phyloP scores from a whole-genome alignment of 2,888 invertebrate species.

The Drosophila anomalata region DNA sequence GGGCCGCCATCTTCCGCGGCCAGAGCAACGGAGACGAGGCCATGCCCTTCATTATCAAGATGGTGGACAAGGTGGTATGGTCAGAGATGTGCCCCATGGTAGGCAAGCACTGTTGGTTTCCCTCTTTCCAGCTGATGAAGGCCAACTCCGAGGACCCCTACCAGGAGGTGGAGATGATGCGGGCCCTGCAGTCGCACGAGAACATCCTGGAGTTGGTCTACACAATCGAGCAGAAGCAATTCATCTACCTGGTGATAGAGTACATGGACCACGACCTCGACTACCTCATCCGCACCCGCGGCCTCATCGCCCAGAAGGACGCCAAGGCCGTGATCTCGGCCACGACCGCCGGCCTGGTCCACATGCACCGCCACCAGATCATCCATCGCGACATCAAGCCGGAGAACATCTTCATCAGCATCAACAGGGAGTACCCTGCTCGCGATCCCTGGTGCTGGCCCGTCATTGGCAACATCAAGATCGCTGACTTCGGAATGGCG shows the following conservation, averaged over 20 bases:
- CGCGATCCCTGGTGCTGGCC: background rate
- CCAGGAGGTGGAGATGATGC: background rate
- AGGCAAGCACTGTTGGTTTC: background rate
- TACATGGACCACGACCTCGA: background rate
- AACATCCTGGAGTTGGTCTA: background rate
- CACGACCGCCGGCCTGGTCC: background rate
- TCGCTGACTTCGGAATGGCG: background rate
- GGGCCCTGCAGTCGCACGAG: background rate
- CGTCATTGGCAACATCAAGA: background rate
- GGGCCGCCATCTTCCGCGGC: background rate
- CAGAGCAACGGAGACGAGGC: background rate
- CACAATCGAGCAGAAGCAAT: background rate
- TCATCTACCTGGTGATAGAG: background rate
- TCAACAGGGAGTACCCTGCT: background rate
- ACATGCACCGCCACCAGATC: background rate
- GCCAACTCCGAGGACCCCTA: background rate
- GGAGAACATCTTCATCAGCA: background rate
- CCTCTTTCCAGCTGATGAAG: background rate
- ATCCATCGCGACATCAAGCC: background rate
- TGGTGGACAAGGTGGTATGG: background rate
- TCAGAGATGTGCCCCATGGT: too few relatives aligned
- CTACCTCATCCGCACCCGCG: background rate
- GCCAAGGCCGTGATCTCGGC: background rate
- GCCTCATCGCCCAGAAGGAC: background rate
- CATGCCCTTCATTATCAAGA: background rate